phyloP scores from a whole-genome alignment of 2,888 invertebrate species.

The Protophormia terraenovae region DNA sequence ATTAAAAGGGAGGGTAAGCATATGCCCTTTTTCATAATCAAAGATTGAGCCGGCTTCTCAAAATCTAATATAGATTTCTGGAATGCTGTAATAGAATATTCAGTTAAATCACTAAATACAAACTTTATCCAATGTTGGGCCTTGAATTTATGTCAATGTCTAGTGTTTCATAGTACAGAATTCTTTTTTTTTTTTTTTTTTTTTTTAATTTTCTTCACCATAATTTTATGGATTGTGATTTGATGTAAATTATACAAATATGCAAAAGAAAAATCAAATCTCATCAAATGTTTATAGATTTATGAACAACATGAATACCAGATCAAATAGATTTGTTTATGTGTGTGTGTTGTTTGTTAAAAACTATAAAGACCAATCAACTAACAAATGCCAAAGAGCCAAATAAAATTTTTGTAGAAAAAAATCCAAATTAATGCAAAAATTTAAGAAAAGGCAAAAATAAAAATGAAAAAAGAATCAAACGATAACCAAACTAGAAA shows the following conservation, averaged over 20 bases:
- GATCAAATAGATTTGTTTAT: background rate
- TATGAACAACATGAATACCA: background rate
- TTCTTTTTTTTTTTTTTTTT: too few relatives aligned
- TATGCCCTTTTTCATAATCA: background rate
- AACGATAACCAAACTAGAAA: background rate
- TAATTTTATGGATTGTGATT: background rate
- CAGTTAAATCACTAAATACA: too few relatives aligned
- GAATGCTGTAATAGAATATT: too few relatives aligned
- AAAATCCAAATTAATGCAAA: background rate
- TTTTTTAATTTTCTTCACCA: background rate
- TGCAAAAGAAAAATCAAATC: background rate
- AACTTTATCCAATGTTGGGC: too few relatives aligned
- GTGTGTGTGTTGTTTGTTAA: background rate
- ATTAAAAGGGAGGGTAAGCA: background rate
- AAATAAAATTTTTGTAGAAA: background rate
- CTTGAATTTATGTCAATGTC: too few relatives aligned
- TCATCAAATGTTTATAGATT: background rate
- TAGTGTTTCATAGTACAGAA: too few relatives aligned
- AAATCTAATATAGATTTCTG: too few relatives aligned
- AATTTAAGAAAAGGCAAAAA: background rate
- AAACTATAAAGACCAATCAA: background rate
- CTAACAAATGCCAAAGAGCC: slow-evolving; percentile 27
- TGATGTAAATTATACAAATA: background rate
- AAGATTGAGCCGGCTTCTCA: background rate
- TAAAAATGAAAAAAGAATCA: background rate